A percentile compares a stretch with the other conserved stretches of the same genome.
Evolutionary conservation across 2,797 vertebrate genomes (phyloP).

Genomic region (Molossus molossus): DNA sequence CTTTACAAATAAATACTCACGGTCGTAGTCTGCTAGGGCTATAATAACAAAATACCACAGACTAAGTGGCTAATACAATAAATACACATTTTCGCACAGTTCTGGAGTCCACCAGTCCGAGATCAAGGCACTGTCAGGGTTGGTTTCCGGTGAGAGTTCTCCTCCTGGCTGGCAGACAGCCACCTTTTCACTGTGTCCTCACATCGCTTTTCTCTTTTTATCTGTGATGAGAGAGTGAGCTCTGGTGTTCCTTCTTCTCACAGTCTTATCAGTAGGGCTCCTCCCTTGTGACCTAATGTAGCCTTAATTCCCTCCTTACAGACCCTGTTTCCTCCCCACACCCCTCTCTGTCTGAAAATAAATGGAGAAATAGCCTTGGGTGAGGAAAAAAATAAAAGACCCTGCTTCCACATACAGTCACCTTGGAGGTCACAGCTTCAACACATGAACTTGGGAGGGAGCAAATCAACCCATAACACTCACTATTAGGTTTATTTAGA

Average conservation of each 20-base stretch:
- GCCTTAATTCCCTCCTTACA: background rate
- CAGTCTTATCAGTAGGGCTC: background rate
- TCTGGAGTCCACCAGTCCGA: background rate
- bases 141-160: background rate
- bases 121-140: background rate
- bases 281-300: background rate
- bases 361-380: too few species aligned
- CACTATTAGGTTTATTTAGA: conserved; percentile 23
- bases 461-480: background rate
- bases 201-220: background rate
- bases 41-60: background rate
- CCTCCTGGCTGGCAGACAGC: background rate
- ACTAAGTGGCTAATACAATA: background rate
- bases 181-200: background rate
- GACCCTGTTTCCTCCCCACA: background rate
- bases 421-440: background rate
- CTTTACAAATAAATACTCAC: background rate
- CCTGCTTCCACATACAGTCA: background rate
- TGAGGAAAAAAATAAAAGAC: too few species aligned
- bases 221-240: background rate
- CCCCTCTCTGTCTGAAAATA: too few species aligned
- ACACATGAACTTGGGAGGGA: background rate
- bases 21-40: background rate
- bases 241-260: background rate
- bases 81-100: background rate